Evolutionary conservation across 2,888 invertebrate genomes (phyloP).

Genomic region (Erebia ligea): DNA sequence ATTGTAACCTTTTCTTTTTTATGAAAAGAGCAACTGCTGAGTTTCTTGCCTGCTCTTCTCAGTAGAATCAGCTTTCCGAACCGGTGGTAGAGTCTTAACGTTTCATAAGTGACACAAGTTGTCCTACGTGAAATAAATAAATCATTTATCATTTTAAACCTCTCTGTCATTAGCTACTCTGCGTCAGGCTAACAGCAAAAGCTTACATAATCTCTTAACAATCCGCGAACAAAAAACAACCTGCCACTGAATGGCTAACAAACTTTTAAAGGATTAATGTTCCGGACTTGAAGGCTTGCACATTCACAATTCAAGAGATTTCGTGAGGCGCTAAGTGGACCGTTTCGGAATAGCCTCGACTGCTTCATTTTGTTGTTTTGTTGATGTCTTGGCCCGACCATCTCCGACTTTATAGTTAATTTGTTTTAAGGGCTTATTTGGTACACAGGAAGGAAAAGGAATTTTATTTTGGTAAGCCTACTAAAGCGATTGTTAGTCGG

Average conservation of each 20-base stretch:
- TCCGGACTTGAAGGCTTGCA: constrained; percentile 18
- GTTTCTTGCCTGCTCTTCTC: no score
- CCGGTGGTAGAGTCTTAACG: no score
- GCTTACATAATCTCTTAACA: constrained; percentile 4
- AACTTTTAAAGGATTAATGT: constrained; percentile 29
- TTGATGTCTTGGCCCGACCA: not conserved
- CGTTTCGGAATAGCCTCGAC: not conserved
- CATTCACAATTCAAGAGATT: constrained; percentile 25
- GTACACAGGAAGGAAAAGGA: no score
- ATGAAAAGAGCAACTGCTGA: no score
- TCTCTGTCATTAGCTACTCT: not conserved
- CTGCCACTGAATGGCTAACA: constrained; percentile 14
- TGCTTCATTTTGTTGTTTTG: constrained; percentile 3
- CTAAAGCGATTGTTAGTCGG: no score
- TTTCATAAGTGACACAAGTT: no score
- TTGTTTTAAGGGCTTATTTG: not conserved
- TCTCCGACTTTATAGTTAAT: not conserved
- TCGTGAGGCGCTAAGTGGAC: constrained; percentile 1
- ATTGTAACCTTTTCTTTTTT: no score
- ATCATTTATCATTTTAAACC: no score
- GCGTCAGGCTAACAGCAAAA: not conserved
- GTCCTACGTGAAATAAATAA: no score
- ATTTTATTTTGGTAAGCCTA: no score
- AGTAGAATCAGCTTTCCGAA: no score
- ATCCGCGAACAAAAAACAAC: constrained; percentile 18